Conservation (phyloP, 2,888 invertebrate genomes). For the Petrolisthes cinctipes region DNA sequence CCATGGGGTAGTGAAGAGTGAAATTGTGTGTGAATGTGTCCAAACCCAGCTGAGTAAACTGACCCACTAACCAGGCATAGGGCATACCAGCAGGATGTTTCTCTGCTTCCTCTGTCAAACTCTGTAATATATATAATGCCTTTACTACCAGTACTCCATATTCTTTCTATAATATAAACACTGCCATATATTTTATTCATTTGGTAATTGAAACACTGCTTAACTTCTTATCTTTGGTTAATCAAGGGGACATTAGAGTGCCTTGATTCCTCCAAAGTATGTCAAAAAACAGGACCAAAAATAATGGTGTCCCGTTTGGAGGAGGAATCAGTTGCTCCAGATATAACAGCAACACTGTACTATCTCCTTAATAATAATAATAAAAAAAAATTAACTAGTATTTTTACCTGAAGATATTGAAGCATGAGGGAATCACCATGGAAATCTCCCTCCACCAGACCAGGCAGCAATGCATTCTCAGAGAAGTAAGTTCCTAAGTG, state of each 20-base stretch:
- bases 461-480: conserved; percentile 94
- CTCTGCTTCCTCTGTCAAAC: conserved; percentile 75
- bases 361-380: too few species aligned
- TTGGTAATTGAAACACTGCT: background rate
- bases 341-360: too few species aligned
- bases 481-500: conserved; percentile 87
- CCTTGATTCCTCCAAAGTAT: too few species aligned
- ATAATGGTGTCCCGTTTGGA: too few species aligned
- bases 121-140: conserved; percentile 16
- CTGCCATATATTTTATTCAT: too few species aligned
- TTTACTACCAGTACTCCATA: background rate
- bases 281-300: too few species aligned
- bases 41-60: conserved; percentile 85
- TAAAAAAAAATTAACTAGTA: too few species aligned
- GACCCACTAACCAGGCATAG: conserved; percentile 83
- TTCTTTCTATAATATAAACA: too few species aligned
- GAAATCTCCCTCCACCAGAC: conserved; percentile 89
- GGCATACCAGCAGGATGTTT: conserved; percentile 82
- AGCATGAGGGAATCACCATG: conserved; percentile 71
- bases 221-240: background rate
- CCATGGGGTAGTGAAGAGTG: conserved; percentile 77
- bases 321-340: too few species aligned
- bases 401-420: conserved; percentile 53
- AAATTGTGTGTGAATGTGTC: conserved; percentile 94
- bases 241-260: too few species aligned